These are phyloP conservation scores for Brachylomia viminalis DNA, from an alignment of 2,888 invertebrate genomes.

Conservation along the genomic window DNA sequence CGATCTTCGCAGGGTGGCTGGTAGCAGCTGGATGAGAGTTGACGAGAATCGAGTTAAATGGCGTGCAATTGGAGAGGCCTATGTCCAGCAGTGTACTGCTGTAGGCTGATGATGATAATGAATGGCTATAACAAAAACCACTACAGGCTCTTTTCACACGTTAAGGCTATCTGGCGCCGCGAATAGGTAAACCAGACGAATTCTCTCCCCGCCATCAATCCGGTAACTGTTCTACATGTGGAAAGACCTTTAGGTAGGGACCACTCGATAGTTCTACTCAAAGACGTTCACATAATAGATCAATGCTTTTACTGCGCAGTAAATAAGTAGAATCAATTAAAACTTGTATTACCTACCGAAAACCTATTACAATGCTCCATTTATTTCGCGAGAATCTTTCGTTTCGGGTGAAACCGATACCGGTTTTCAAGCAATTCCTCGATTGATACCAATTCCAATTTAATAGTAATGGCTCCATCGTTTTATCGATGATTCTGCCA, in stretches of 20 bases:
- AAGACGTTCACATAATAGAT: neutral
- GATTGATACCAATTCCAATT: too few relatives aligned
- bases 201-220: too few relatives aligned
- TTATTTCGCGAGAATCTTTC: slow-evolving; percentile 6
- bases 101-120: too few relatives aligned
- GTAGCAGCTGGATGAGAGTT: too few relatives aligned
- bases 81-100: too few relatives aligned
- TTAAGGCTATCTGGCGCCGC: neutral
- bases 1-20: too few relatives aligned
- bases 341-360: neutral
- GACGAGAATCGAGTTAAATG: too few relatives aligned
- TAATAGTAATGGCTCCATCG: too few relatives aligned
- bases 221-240: neutral
- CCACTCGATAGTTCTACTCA: neutral
- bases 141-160: neutral
- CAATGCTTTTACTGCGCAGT: neutral
- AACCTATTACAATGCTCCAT: neutral
- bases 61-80: too few relatives aligned
- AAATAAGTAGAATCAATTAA: neutral
- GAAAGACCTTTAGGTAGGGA: neutral
- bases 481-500: too few relatives aligned
- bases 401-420: slow-evolving; percentile 4
- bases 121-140: neutral
- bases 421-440: slow-evolving; percentile 19
- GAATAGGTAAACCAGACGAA: neutral